phyloP scores from a whole-genome alignment of 2,888 invertebrate species.

The Thecophora atra region DNA sequence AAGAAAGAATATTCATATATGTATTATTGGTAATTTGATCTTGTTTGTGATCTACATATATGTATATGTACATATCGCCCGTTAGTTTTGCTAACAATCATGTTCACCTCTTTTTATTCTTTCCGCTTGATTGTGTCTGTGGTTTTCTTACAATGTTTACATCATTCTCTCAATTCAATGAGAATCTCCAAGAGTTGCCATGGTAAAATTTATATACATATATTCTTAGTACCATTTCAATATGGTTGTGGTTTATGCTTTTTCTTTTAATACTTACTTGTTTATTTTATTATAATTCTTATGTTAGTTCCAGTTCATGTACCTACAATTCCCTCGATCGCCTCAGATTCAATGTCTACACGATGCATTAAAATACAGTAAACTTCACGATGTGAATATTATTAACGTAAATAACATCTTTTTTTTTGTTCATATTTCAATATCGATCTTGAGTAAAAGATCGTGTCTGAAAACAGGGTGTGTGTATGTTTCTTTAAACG shows the following conservation, averaged over 20 bases:
- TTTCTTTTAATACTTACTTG: background rate
- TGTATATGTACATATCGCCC: background rate
- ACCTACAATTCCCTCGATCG: slow-evolving; percentile 5
- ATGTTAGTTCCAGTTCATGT: slow-evolving; percentile 3
- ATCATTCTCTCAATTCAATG: background rate
- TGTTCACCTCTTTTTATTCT: background rate
- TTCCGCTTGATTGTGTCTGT: background rate
- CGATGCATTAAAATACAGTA: slow-evolving; percentile 10
- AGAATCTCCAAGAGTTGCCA: background rate
- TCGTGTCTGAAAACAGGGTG: slow-evolving; percentile 6
- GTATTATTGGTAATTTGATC: slow-evolving; percentile 14
- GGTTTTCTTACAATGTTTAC: background rate
- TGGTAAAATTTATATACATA: background rate
- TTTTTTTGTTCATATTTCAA: slow-evolving; percentile 11
- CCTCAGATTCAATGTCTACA: slow-evolving; percentile 3
- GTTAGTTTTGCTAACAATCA: background rate
- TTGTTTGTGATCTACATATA: background rate
- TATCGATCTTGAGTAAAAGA: slow-evolving; percentile 12
- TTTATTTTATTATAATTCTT: background rate
- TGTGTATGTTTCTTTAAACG: slow-evolving; percentile 1
- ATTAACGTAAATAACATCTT: slow-evolving; percentile 12
- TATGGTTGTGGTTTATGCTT: slow-evolving; percentile 24
- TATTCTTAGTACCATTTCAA: slow-evolving; percentile 11
- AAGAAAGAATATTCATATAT: background rate
- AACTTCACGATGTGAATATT: background rate